phyloP scores from a whole-genome alignment of 2,888 invertebrate genomes.

The Monochamus alternatus region DNA sequence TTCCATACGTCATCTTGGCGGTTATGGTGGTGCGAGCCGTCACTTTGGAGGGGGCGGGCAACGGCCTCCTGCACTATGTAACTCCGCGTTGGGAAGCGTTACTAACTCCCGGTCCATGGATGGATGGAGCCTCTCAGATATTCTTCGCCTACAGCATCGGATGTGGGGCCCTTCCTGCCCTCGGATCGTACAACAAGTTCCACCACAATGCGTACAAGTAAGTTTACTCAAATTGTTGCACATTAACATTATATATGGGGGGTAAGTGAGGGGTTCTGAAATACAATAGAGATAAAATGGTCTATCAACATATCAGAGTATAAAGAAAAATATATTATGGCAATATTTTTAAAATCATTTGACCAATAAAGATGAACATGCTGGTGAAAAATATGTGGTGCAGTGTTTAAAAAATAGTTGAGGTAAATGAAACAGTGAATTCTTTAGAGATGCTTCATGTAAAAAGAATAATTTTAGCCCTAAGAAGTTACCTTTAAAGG shows the following conservation, averaged over 20 bases:
- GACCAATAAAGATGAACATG: no score
- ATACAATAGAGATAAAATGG: no score
- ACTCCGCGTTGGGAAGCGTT: constrained; percentile 76
- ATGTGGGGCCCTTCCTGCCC: constrained; percentile 82
- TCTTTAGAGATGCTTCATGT: no score
- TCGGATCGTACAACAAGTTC: constrained; percentile 84
- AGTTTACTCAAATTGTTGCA: constrained; percentile 43
- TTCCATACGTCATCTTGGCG: constrained; percentile 81
- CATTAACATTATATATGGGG: constrained; percentile 5
- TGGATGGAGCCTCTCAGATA: constrained; percentile 85
- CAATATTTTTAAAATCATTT: no score
- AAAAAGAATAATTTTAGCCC: no score
- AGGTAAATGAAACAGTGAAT: no score
- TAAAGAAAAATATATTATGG: no score
- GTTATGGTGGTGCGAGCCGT: constrained; percentile 79
- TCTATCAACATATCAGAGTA: no score
- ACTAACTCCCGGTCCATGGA: constrained; percentile 76
- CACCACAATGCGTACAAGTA: constrained; percentile 85
- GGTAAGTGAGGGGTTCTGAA: no score
- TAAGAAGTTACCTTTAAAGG: no score
- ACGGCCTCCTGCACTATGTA: constrained; percentile 79
- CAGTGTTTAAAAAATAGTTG: no score
- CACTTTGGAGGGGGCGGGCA: constrained; percentile 78
- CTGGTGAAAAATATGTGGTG: no score
- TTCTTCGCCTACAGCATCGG: constrained; percentile 87